These are phyloP conservation scores for Acanthosepion pharaonis DNA, from an alignment of 2,888 invertebrate species.

Conservation along the genomic window DNA sequence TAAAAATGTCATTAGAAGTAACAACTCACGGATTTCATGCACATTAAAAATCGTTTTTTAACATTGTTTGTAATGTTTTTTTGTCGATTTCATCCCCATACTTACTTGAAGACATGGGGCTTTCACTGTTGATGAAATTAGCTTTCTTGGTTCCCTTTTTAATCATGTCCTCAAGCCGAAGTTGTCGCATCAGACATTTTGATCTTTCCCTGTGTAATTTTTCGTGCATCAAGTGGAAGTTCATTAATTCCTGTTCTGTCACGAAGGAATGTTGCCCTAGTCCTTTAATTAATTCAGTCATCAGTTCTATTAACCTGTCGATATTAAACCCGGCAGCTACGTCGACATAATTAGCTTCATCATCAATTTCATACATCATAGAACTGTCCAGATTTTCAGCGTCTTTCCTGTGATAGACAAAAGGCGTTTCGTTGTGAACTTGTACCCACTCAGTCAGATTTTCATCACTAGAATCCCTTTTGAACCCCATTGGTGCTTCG, in stretches of 20 bases:
- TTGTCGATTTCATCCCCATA: too few relatives aligned
- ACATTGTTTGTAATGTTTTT: too few relatives aligned
- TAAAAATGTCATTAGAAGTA: too few relatives aligned
- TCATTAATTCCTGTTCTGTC: conserved; percentile 11
- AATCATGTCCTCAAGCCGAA: too few relatives aligned
- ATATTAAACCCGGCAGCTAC: not conserved
- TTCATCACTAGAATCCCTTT: not conserved
- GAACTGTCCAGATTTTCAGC: not conserved
- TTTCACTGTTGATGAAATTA: too few relatives aligned
- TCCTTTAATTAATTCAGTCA: conserved; percentile 14
- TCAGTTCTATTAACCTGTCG: not conserved
- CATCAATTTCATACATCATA: not conserved
- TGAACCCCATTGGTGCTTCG: too few relatives aligned
- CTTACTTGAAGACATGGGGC: too few relatives aligned
- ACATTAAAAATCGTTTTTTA: too few relatives aligned
- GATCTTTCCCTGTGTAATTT: conserved; percentile 24
- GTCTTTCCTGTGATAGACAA: not conserved
- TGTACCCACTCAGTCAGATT: not conserved
- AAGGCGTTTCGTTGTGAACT: not conserved
- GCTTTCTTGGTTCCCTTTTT: too few relatives aligned
- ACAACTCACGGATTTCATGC: too few relatives aligned
- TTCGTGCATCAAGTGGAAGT: not conserved
- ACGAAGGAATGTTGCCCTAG: not conserved
- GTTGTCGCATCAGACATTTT: not conserved
- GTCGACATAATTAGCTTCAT: not conserved